phyloP scores from a whole-genome alignment of 2,888 invertebrate species.

The Encarsia formosa region DNA sequence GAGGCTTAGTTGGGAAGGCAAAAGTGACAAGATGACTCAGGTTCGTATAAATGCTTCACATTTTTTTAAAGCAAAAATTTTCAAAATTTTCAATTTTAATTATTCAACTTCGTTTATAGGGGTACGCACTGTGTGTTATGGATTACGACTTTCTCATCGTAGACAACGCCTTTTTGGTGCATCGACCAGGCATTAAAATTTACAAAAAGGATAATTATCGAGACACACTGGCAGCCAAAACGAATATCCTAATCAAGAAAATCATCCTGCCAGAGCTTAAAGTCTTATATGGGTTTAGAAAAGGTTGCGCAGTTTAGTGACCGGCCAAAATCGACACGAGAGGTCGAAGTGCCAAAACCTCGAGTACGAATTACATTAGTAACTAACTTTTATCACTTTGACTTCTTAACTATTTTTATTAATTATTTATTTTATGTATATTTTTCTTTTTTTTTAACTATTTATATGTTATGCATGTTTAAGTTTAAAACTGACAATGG shows the following conservation, averaged over 20 bases:
- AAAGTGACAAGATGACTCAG: constrained; percentile 95
- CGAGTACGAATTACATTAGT: too few relatives aligned
- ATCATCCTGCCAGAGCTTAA: constrained; percentile 82
- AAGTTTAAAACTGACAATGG: too few relatives aligned
- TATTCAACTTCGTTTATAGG: constrained; percentile 56
- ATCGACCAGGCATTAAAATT: constrained; percentile 87
- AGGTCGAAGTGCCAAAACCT: constrained; percentile 20
- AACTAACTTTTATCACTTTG: background rate
- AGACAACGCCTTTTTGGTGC: constrained; percentile 89
- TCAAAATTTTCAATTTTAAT: background rate
- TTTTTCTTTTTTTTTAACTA: too few relatives aligned
- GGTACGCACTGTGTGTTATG: constrained; percentile 82
- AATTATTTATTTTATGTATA: background rate
- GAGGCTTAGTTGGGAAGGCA: constrained; percentile 89
- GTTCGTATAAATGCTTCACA: constrained; percentile 50
- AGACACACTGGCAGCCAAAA: constrained; percentile 71
- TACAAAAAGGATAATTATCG: constrained; percentile 75
- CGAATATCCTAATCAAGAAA: constrained; percentile 72
- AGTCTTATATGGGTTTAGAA: constrained; percentile 74
- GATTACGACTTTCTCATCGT: constrained; percentile 90
- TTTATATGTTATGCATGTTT: too few relatives aligned
- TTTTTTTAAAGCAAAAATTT: background rate
- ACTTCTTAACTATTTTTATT: too few relatives aligned
- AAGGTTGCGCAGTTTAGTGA: constrained; percentile 74
- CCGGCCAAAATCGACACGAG: constrained; percentile 20